Conservation (phyloP, 2,888 invertebrate species). For the Elegia similella region DNA sequence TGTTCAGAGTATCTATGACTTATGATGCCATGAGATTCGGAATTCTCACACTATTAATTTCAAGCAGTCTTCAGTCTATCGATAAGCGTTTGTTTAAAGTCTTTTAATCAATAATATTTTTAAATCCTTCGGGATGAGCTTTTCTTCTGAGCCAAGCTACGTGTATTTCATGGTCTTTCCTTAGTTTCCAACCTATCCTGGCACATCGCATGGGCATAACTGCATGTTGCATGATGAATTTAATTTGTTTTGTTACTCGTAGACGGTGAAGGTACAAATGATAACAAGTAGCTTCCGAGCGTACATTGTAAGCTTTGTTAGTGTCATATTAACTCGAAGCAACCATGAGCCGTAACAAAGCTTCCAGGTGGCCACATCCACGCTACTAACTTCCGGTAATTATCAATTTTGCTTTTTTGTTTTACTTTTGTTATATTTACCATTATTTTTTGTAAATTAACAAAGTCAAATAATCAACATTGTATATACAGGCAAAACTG, state of each 20-base stretch:
- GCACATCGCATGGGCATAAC: constrained; percentile 26
- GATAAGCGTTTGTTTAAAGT: neutral
- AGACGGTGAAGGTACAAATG: constrained; percentile 58
- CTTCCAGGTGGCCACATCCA: neutral
- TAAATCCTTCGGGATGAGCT: neutral
- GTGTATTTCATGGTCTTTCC: neutral
- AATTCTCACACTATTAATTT: neutral
- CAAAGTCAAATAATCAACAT: neutral
- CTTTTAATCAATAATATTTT: neutral
- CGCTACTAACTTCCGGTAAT: constrained; percentile 4
- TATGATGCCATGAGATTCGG: neutral
- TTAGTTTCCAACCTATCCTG: constrained; percentile 15
- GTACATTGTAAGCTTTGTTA: constrained; percentile 9
- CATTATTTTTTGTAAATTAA: neutral
- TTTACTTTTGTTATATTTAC: neutral
- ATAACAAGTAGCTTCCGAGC: constrained; percentile 32
- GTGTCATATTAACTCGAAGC: neutral
- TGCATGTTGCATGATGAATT: constrained; percentile 15
- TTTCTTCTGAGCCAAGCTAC: neutral
- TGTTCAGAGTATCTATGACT: neutral
- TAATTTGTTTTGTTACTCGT: constrained; percentile 22
- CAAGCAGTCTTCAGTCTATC: neutral
- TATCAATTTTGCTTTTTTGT: neutral
- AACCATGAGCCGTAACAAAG: neutral
- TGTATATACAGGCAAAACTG: constrained; percentile 83